Conservation (phyloP, 2,113 vertebrate species). For the Myanophis thanlyinensis region DNA sequence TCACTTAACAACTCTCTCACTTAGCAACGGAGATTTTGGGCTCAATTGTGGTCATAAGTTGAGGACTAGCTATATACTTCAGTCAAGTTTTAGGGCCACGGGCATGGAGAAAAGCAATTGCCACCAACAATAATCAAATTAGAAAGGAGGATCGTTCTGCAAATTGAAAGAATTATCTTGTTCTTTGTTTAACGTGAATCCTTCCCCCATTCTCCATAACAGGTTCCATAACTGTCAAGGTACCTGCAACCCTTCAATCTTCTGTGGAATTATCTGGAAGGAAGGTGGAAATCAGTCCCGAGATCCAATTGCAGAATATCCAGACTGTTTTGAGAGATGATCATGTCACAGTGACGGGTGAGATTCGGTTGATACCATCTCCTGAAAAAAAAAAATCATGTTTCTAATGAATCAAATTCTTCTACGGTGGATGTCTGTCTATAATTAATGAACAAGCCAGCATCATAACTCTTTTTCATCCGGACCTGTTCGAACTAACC, state of each 20-base stretch:
- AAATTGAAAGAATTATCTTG: background rate
- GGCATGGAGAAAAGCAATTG: background rate
- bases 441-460: background rate
- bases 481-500: background rate
- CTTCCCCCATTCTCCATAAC: conserved; percentile 42
- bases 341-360: conserved; percentile 78
- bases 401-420: background rate
- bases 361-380: conserved; percentile 54
- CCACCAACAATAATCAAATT: background rate
- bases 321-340: conserved; percentile 60
- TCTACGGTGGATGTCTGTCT: background rate
- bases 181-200: conserved; percentile 9
- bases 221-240: conserved; percentile 86
- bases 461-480: background rate
- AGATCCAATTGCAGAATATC: conserved; percentile 75
- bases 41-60: too few relatives aligned
- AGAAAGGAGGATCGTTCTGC: background rate
- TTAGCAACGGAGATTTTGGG: too few relatives aligned
- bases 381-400: conserved; percentile 17
- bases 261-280: conserved; percentile 77
- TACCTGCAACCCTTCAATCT: conserved; percentile 79
- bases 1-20: too few relatives aligned
- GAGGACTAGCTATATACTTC: background rate
- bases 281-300: conserved; percentile 80
- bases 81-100: background rate